A percentile compares a stretch with the other conserved stretches of the same genome.
Conservation (phyloP, 1,140 invertebrate species). For the Drosophila ficusphila region DNA sequence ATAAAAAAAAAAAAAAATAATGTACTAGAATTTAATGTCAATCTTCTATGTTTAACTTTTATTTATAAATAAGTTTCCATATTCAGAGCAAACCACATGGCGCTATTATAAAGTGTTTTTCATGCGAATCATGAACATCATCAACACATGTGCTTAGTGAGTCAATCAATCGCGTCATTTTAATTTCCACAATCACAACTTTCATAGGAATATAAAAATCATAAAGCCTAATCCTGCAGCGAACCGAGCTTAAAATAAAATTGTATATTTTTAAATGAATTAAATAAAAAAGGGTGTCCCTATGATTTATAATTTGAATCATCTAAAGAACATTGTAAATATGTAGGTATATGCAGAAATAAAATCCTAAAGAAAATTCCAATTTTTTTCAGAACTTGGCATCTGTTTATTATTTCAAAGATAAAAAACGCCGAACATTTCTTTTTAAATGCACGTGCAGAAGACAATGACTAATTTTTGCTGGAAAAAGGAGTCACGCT, state of each 20-base stretch:
- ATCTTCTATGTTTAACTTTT: not conserved
- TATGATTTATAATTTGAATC: too few relatives aligned
- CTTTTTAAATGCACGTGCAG: conserved; percentile 4
- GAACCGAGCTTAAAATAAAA: too few relatives aligned
- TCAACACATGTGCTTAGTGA: conserved; percentile 7
- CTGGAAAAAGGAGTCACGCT: not conserved
- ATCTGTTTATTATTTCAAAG: not conserved
- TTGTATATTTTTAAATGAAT: too few relatives aligned
- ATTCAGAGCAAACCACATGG: not conserved
- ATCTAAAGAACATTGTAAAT: not conserved
- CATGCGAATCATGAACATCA: conserved; percentile 3
- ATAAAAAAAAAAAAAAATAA: not conserved
- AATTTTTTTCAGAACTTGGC: not conserved
- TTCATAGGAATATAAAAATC: not conserved
- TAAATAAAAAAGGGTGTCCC: too few relatives aligned
- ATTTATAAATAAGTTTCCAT: not conserved
- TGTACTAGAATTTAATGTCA: not conserved
- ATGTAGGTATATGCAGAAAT: too few relatives aligned
- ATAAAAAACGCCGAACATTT: not conserved
- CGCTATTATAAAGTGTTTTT: not conserved
- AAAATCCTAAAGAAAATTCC: too few relatives aligned
- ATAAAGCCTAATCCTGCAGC: too few relatives aligned
- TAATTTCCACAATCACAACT: not conserved
- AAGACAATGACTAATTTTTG: conserved; percentile 4
- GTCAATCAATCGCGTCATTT: conserved; percentile 15